Base-by-base conservation (phyloP, 2,888 invertebrate genomes). In the Trichogramma dendrolimi region DNA sequence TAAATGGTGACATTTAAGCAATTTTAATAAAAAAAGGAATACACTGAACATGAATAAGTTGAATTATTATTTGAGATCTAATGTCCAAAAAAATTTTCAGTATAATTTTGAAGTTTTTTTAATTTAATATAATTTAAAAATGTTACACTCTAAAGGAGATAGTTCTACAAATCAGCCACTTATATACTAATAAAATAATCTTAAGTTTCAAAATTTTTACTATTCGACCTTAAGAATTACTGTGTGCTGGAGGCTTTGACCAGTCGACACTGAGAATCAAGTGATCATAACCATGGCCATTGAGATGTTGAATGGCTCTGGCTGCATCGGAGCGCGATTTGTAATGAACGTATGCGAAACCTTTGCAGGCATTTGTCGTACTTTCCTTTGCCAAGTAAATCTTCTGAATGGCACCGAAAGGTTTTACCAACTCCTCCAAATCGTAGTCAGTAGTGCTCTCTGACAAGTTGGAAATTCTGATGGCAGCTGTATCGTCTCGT, bases 341-440 rank as follows among this genome's bases (percentile, higher is more conserved):
- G 82, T 95, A 99, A 75, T 97, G 98, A 64, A 99, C 94, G 79
- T 98, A 99, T 10, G 98, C 98, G 81, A 98, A 99, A 64, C 98
- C 98, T 85, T 96, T 92, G 81, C 92, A 93, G n/a, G 86, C 83
- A 7, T 91, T 91, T 68, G 91, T 91, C 1, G 83, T 83, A 80
- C 92, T 92, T 73, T 99, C 98, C 79, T 96, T 96, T 8, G 98
- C 97, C 72, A 99, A 85, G 79, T 92, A 99, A 72, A 97, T 86
- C 77, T 99, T 93, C 71, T 91, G 90, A 66, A 96, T 90, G 1
- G 90, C 89, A 4, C 99, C 99, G 76, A 98, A 96, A 49, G 90
- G 90, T 76, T 92, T 90, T 60, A 99, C 98, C 61, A 99, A 83
- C 70, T 97, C 96, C 74, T 97, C 96, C 68, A 99, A 84, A 84